Base-by-base conservation (phyloP, 2,113 vertebrate genomes). In the Anarrhichthys ocellatus region DNA sequence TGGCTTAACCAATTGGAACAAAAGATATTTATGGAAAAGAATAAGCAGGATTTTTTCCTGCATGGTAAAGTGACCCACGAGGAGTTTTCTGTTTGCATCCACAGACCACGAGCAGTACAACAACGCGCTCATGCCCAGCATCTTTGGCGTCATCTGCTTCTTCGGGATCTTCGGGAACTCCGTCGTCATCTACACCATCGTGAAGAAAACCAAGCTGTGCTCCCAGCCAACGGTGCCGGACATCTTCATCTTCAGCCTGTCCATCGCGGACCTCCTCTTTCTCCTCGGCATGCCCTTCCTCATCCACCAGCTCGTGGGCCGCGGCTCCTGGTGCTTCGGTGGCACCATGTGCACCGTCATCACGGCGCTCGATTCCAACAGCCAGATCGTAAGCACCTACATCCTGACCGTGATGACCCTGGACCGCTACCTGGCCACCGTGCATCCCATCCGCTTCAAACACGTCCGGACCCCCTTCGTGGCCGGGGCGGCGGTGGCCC, bases 211-310 rank as follows among this genome's bases (percentile, higher is more conserved):
- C 67, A 93, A 93, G 78, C 83, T 92, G 68, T 80, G 91, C 27
- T 92, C 86, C 32, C 83, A 91, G 58, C 93, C 88, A 42, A 93
- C 90, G 0, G 90, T 93, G 5, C 92, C 94, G 0, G 96, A 96
- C 22, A 95, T 96, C 86, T 96, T 96, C 83, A 96, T 96, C 84
- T 95, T 96, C 88, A 96, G 93, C 56, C 92, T 96, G 80, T 96
- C 96, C 84, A 89, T 96, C 0, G 95, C 95, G 65, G 96, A 96
- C 73, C 94, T 96, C 32, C 93, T 96, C 18, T 96, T 96, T 61
- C 94, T 96, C 70, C 74, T 96, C 24, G 96, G 96, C 34, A 96
- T 96, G 96, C 96, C 96, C 1, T 96, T 96, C 38, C 96, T 96
- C 68, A 96, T 96, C 84, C 96, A 96, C 83, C 96, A 96, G 86